Evolutionary conservation across 2,113 vertebrate genomes (phyloP).

Genomic region (Hippopotamus amphibius): DNA sequence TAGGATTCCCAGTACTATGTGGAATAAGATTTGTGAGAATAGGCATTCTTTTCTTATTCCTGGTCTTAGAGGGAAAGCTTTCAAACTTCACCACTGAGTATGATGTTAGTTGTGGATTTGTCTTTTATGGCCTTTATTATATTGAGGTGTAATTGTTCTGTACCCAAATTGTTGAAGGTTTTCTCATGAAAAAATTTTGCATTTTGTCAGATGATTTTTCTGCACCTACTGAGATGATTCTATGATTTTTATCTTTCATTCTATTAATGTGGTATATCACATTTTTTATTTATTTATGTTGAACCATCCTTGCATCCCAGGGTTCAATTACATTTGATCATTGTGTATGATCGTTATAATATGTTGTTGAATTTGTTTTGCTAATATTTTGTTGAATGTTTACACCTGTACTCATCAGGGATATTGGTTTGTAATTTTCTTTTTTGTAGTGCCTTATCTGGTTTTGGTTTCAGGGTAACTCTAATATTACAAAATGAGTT

Average conservation of each 20-base stretch:
- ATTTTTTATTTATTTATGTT: neutral
- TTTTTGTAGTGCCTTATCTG: neutral
- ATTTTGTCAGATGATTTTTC: neutral
- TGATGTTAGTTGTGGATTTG: neutral
- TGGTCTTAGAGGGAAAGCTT: too few relatives aligned
- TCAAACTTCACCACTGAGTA: neutral
- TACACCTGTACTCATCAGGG: neutral
- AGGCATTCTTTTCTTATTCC: neutral
- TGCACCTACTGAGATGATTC: neutral
- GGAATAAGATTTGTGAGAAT: neutral
- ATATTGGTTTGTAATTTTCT: neutral
- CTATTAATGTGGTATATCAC: neutral
- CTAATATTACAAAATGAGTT: too few relatives aligned
- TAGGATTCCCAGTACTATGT: neutral
- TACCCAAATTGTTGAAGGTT: neutral
- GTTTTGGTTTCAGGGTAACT: neutral
- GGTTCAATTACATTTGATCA: neutral
- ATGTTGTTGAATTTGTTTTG: neutral
- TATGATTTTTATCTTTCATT: neutral
- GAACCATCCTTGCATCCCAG: neutral
- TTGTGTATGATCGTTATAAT: neutral
- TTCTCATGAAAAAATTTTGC: neutral
- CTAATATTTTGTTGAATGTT: neutral
- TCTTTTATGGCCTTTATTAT: neutral
- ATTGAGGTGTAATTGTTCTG: neutral